Evolutionary conservation across 2,888 invertebrate species (phyloP).

Genomic region (Gastracanthus pulcherrimus): DNA sequence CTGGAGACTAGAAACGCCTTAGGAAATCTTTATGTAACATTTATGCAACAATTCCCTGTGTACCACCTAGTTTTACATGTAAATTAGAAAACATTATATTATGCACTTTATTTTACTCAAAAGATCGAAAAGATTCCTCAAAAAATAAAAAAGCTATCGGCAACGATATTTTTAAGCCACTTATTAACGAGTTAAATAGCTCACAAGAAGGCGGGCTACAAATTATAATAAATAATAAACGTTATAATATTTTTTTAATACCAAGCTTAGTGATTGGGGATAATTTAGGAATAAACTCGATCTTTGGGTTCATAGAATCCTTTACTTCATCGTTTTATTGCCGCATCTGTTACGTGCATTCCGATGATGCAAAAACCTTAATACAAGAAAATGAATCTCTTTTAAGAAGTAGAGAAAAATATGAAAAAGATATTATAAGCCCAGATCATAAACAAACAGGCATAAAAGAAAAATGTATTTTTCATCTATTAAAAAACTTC

Average conservation of each 20-base stretch:
- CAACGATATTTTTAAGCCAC: too few species aligned
- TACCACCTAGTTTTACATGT: constrained; percentile 38
- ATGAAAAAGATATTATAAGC: constrained; percentile 11
- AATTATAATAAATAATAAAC: not conserved
- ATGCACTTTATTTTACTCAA: not conserved
- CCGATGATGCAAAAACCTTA: not conserved
- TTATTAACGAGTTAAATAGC: not conserved
- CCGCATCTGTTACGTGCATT: constrained; percentile 29
- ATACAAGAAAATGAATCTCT: constrained; percentile 32
- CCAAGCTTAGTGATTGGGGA: constrained; percentile 33
- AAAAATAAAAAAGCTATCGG: constrained; percentile 10
- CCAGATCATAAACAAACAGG: constrained; percentile 18
- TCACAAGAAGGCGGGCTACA: constrained; percentile 8
- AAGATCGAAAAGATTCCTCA: constrained; percentile 37
- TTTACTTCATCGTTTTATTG: constrained; percentile 16
- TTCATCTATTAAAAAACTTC: not conserved
- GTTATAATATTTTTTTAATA: constrained; percentile 18
- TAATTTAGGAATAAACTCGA: constrained; percentile 30
- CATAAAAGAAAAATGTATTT: not conserved
- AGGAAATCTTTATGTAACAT: constrained; percentile 27
- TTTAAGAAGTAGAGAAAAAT: constrained; percentile 25
- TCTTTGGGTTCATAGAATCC: constrained; percentile 38
- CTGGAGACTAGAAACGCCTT: constrained; percentile 27
- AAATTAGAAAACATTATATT: constrained; percentile 37
- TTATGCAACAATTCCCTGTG: constrained; percentile 42